phyloP scores from a whole-genome alignment of 2,888 invertebrate genomes.

The Tenthredo amoena region DNA sequence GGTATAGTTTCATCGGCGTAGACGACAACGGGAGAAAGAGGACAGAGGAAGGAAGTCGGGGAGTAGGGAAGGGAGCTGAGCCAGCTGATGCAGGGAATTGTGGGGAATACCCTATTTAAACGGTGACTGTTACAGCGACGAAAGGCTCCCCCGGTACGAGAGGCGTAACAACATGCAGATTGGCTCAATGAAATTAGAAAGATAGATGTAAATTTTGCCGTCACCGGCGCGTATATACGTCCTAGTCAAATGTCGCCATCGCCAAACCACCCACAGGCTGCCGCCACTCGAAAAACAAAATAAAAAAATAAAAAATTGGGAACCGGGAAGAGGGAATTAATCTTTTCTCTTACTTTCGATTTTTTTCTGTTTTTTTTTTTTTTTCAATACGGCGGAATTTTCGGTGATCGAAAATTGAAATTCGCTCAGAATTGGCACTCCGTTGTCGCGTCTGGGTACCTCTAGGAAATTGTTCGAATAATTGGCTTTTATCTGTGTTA shows the following conservation, averaged over 20 bases:
- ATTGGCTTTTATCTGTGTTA: constrained; percentile 40
- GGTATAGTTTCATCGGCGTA: not conserved
- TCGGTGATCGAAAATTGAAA: not conserved
- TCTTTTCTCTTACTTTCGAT: not conserved
- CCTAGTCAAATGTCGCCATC: constrained; percentile 43
- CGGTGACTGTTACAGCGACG: constrained; percentile 65
- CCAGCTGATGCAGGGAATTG: constrained; percentile 47
- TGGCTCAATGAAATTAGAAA: constrained; percentile 71
- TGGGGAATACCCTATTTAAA: constrained; percentile 67
- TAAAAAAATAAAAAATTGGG: too few relatives aligned
- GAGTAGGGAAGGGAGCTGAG: not conserved
- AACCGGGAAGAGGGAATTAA: not conserved
- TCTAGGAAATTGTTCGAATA: constrained; percentile 38
- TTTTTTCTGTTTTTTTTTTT: not conserved
- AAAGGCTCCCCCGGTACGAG: constrained; percentile 60
- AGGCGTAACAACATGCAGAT: constrained; percentile 70
- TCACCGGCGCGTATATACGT: constrained; percentile 38
- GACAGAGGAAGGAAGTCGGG: not conserved
- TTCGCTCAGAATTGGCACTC: not conserved
- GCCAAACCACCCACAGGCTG: not conserved
- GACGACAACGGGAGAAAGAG: not conserved
- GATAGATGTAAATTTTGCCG: constrained; percentile 69
- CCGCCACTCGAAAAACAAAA: not conserved
- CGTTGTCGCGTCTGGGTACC: not conserved
- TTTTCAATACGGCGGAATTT: not conserved